Base-by-base conservation (phyloP, 2,888 invertebrate species). In the Invenusta paracnida region DNA sequence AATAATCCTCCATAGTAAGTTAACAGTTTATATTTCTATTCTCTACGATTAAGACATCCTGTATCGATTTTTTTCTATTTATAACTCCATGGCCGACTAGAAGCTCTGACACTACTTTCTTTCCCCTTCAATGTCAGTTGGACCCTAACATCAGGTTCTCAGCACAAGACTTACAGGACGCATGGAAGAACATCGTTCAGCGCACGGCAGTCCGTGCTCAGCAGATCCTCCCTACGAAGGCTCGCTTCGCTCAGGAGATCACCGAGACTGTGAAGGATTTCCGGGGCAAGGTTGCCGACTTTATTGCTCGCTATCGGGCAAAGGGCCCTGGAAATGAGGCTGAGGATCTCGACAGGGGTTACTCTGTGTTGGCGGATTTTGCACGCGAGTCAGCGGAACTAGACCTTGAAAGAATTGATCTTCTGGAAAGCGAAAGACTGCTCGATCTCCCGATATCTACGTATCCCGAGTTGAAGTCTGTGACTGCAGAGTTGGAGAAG, bases 361-460 rank as follows among this genome's bases (percentile, higher is more conserved):
- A 27, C 23, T 31, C 82, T 29, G 82, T 87, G 25, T 27, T 87
- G 84, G 84, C 27, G 5, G 67, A 48, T 29, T 87, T 84, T 87
- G 79, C 83, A 27, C 27, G 30, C 13, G 84, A 85, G 17, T 48
- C 83, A 1, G 25, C 28, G 11, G 83, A 87, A 23, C 31, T 87
- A 48, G 87, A 87, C 29, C 67, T 11, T 27, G 81, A 73, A 31
- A 29, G 86, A 67, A 5, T 73, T 67, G 87, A 87, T 67, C 66
- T 87, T 17, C 25, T 83, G 23, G 30, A 86, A 23, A 83, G 73
- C 11, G 87, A 87, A 48, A 29, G 83, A 28, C 66, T 87, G 25
- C 67, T 87, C 29, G 87, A 87, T 67, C 67, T 87, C 1, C 84
- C 86, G 23, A 86, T 87, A n/a, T 81, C 86, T 0, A 67, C 67